Percentiles rank a stretch among this genome's conserved stretches.
phyloP scores from a whole-genome alignment of 2,797 vertebrate species.

The Parotocinclus haroldoi region DNA sequence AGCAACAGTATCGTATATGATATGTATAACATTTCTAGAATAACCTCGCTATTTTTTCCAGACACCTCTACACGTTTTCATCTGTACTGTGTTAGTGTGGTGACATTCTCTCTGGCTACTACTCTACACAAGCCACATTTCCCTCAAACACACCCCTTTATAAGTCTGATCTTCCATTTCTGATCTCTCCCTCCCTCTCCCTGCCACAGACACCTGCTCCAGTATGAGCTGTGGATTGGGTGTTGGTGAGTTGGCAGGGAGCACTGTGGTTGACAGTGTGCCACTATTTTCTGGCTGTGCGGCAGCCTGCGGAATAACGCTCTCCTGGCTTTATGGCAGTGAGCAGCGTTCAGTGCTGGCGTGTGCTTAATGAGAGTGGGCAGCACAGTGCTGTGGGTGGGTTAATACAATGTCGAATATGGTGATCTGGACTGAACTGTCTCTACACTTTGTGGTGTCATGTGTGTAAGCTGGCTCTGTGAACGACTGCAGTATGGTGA shows the following conservation, averaged over 20 bases:
- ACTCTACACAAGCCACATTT: slow-evolving; percentile 35
- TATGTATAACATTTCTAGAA: slow-evolving; percentile 24
- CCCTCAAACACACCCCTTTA: slow-evolving; percentile 28
- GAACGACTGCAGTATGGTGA: slow-evolving; percentile 30
- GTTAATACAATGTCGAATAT: slow-evolving; percentile 7
- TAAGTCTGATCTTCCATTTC: slow-evolving; percentile 9
- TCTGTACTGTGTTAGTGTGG: slow-evolving; percentile 7
- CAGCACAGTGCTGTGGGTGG: slow-evolving; percentile 16
- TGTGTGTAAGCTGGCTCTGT: slow-evolving; percentile 29
- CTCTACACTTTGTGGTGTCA: slow-evolving; percentile 11
- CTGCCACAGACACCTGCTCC: slow-evolving; percentile 69
- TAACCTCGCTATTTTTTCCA: not conserved
- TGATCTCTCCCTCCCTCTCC: slow-evolving; percentile 17
- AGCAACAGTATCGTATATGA: slow-evolving; percentile 11
- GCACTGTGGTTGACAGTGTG: slow-evolving; percentile 2
- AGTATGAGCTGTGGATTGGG: slow-evolving; percentile 42
- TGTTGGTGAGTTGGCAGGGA: slow-evolving; percentile 33
- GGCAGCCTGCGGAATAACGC: slow-evolving; percentile 1
- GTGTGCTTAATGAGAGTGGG: slow-evolving; percentile 3
- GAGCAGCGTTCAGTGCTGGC: not conserved
- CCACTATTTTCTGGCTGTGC: slow-evolving; percentile 15
- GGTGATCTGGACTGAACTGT: slow-evolving; percentile 15
- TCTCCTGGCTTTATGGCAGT: not conserved
- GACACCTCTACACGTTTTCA: slow-evolving; percentile 19
- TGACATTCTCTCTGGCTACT: slow-evolving; percentile 17